A percentile compares a stretch with the other conserved stretches of the same genome.
These are phyloP conservation scores for Gobiocypris rarus DNA, from an alignment of 2,113 vertebrate genomes.

Conservation along the genomic window DNA sequence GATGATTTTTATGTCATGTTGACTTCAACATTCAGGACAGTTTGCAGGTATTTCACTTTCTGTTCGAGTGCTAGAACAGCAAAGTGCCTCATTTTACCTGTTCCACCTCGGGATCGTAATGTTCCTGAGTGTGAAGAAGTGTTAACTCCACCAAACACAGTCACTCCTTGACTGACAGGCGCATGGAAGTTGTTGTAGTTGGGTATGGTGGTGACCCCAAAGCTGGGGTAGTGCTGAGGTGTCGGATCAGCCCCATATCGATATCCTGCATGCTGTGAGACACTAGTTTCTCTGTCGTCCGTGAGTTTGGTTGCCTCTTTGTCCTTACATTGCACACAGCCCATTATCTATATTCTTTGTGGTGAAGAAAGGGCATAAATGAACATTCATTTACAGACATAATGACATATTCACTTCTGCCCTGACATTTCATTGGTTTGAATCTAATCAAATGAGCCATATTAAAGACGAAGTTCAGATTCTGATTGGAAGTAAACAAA, in stretches of 20 bases:
- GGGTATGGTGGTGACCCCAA: constrained; percentile 94
- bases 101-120: constrained; percentile 91
- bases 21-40: too few species aligned
- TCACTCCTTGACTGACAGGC: constrained; percentile 88
- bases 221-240: constrained; percentile 97
- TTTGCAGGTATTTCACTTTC: too few species aligned
- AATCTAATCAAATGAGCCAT: background rate
- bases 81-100: constrained; percentile 74
- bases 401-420: background rate
- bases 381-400: background rate
- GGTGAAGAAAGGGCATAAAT: constrained; percentile 48
- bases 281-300: constrained; percentile 92
- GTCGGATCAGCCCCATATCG: constrained; percentile 98
- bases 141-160: constrained; percentile 96
- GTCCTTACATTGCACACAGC: constrained; percentile 99
- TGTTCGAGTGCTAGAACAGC: too few species aligned
- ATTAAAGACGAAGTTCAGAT: background rate
- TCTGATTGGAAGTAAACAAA: background rate
- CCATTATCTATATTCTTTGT: constrained; percentile 96
- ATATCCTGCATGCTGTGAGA: constrained; percentile 93
- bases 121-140: constrained; percentile 96
- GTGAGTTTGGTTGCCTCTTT: constrained; percentile 99
- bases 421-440: background rate
- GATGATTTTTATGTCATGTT: background rate
- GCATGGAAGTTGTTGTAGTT: constrained; percentile 99